Percentiles rank a stretch among this genome's conserved stretches.
phyloP scores from a whole-genome alignment of 2,888 invertebrate genomes.

The Lepidocyrtoides sp. region DNA sequence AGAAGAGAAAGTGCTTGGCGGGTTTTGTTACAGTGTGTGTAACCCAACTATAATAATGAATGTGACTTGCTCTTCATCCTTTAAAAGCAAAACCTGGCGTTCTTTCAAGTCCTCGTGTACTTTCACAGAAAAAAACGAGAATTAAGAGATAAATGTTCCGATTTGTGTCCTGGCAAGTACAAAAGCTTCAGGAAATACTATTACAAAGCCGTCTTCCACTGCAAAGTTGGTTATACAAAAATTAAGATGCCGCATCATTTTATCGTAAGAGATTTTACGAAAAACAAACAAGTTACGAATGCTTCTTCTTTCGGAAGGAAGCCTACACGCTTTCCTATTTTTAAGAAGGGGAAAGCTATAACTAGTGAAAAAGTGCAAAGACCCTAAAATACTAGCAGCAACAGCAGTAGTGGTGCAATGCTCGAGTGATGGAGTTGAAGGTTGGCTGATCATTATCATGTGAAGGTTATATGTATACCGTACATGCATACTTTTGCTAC shows the following conservation, averaged over 20 bases:
- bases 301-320: not conserved
- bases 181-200: constrained; percentile 23
- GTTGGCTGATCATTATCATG: constrained; percentile 6
- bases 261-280: not conserved
- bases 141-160: constrained; percentile 51
- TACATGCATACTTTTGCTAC: too few relatives aligned
- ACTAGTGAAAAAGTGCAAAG: constrained; percentile 5
- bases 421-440: not conserved
- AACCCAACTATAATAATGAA: constrained; percentile 46
- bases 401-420: not conserved
- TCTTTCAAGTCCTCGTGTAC: constrained; percentile 47
- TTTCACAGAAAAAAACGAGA: constrained; percentile 2
- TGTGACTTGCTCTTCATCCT: constrained; percentile 1
- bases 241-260: not conserved
- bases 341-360: not conserved
- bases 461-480: too few relatives aligned
- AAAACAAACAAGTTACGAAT: constrained; percentile 39
- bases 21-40: constrained; percentile 29
- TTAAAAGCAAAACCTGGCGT: constrained; percentile 42
- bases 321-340: not conserved
- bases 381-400: not conserved
- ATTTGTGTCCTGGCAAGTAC: constrained; percentile 28
- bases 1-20: not conserved
- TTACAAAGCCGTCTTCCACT: not conserved
- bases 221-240: not conserved